Evolutionary conservation across 2,888 invertebrate species (phyloP).

Genomic region (Fissipunctia ypsillon): DNA sequence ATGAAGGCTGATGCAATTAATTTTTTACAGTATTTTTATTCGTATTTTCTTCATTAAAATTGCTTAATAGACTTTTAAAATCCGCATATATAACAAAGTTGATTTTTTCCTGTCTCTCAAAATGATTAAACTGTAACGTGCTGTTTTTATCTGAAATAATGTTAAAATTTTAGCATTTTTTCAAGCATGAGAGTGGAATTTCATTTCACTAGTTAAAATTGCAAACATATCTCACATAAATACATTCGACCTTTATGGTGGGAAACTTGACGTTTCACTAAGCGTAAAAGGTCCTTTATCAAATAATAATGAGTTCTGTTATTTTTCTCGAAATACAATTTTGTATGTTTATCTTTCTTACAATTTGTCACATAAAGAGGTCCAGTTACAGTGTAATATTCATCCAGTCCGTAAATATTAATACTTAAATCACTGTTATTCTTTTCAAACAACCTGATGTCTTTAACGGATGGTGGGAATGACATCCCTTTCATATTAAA

Average conservation of each 20-base stretch:
- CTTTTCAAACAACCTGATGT: background rate
- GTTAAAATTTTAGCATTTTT: background rate
- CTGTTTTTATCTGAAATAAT: background rate
- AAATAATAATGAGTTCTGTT: too few relatives aligned
- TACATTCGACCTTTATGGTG: too few relatives aligned
- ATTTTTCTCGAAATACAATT: too few relatives aligned
- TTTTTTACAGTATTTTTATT: background rate
- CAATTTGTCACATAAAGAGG: too few relatives aligned
- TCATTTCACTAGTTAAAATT: background rate
- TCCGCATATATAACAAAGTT: too few relatives aligned
- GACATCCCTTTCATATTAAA: background rate
- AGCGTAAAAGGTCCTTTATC: too few relatives aligned
- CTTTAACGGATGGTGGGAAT: background rate
- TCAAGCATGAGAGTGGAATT: background rate
- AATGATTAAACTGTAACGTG: background rate
- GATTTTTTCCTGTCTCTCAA: background rate
- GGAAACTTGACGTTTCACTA: too few relatives aligned
- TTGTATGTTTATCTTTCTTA: too few relatives aligned
- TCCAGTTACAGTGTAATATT: too few relatives aligned
- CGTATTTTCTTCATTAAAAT: background rate
- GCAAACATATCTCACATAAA: too few relatives aligned
- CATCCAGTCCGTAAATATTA: background rate
- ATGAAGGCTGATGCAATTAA: background rate
- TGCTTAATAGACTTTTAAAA: background rate
- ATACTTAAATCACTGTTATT: background rate